These are phyloP conservation scores for Eidolon helvum DNA, from an alignment of 2,113 vertebrate genomes.

Conservation along the genomic window DNA sequence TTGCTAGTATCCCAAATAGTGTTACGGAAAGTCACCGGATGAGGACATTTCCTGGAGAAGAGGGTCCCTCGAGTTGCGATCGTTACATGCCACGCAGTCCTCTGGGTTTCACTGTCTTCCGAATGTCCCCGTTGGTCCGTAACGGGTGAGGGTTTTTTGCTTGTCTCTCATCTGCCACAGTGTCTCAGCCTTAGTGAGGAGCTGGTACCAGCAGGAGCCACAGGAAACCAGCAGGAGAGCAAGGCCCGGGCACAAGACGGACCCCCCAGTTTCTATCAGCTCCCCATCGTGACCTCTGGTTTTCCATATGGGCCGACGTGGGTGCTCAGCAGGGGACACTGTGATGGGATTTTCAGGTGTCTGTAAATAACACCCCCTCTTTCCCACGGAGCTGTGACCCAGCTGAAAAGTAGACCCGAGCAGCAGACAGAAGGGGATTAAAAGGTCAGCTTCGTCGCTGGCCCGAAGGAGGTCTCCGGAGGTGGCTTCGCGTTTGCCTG, in stretches of 20 bases:
- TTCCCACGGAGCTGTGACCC: neutral
- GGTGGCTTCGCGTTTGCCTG: neutral
- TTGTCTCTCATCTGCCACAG: neutral
- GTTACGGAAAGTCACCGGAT: neutral
- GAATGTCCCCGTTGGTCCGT: neutral
- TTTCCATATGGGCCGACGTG: neutral
- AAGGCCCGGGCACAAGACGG: neutral
- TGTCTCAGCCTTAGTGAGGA: neutral
- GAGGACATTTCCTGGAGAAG: neutral
- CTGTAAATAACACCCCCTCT: neutral
- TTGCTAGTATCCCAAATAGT: neutral
- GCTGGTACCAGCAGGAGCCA: neutral
- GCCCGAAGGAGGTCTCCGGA: fast-evolving
- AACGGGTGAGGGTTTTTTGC: neutral
- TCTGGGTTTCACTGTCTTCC: neutral
- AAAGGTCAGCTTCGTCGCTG: neutral
- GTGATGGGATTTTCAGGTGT: neutral
- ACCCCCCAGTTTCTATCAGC: fast-evolving
- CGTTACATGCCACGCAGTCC: too few relatives aligned
- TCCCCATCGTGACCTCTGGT: neutral
- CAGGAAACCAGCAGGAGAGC: neutral
- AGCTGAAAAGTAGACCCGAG: neutral
- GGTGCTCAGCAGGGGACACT: neutral
- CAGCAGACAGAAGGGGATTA: neutral
- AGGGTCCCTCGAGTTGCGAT: neutral